A percentile compares a stretch with the other conserved stretches of the same genome.
Conservation (phyloP, 2,888 invertebrate species). For the Exephanes ischioxanthus region DNA sequence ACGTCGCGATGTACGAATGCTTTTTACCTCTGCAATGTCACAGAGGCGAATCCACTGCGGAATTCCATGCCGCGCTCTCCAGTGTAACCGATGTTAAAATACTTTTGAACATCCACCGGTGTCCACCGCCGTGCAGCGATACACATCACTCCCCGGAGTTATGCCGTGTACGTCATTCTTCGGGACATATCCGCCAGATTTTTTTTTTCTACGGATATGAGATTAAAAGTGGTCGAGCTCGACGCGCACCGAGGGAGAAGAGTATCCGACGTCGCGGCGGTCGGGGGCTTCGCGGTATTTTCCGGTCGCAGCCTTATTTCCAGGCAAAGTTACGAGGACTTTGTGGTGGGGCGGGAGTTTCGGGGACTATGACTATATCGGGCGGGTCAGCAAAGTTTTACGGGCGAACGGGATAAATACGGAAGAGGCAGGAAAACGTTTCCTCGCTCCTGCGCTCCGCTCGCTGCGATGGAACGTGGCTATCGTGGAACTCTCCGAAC, state of each 20-base stretch:
- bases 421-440: constrained; percentile 37
- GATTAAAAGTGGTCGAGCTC: constrained; percentile 17
- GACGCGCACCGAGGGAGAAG: background rate
- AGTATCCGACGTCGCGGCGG: background rate
- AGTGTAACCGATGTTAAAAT: background rate
- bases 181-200: constrained; percentile 40
- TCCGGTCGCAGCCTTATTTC: constrained; percentile 36
- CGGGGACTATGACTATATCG: constrained; percentile 18
- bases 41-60: background rate
- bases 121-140: background rate
- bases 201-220: constrained; percentile 23
- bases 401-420: constrained; percentile 21
- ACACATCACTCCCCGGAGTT: background rate
- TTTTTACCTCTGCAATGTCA: background rate
- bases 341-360: background rate
- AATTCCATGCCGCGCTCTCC: background rate
- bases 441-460: constrained; percentile 1
- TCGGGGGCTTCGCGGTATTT: constrained; percentile 7
- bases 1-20: too few species aligned
- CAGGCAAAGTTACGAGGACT: constrained; percentile 49
- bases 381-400: constrained; percentile 51
- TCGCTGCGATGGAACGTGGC: constrained; percentile 15
- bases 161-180: constrained; percentile 10
- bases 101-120: background rate
- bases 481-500: constrained; percentile 3